Evolutionary conservation across 1,140 invertebrate species (phyloP).

Genomic region (Solen grandis): DNA sequence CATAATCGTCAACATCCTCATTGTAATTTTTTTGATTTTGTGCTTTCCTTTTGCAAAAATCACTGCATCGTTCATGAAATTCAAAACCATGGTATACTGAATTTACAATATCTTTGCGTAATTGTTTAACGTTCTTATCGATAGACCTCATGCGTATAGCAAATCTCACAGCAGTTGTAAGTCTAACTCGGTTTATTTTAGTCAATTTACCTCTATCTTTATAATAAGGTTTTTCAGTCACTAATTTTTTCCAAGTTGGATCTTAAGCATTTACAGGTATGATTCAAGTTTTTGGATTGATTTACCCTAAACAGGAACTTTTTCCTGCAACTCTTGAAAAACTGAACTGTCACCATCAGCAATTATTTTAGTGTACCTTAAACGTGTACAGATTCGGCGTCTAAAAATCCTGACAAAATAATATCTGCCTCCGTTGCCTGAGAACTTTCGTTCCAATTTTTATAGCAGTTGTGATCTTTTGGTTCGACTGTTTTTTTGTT

Average conservation of each 20-base stretch:
- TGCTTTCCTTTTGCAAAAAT: conserved; percentile 27
- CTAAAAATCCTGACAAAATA: too few species aligned
- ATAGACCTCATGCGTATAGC: conserved; percentile 29
- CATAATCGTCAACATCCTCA: not conserved
- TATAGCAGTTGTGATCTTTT: conserved; percentile 47
- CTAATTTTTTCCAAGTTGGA: conserved; percentile 64
- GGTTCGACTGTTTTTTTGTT: conserved; percentile 18
- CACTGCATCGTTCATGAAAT: conserved; percentile 13
- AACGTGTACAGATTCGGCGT: conserved; percentile 74
- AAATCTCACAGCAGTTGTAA: conserved; percentile 18
- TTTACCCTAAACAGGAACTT: conserved; percentile 72
- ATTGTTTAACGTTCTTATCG: not conserved
- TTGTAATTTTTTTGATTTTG: not conserved
- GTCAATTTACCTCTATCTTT: conserved; percentile 21
- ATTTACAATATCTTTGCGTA: conserved; percentile 23
- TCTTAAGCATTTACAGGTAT: conserved; percentile 76
- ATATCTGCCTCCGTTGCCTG: conserved; percentile 80
- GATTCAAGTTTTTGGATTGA: conserved; percentile 66
- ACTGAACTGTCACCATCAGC: too few species aligned
- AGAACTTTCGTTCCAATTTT: conserved; percentile 76
- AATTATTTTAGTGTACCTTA: conserved; percentile 79
- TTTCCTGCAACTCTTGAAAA: conserved; percentile 80
- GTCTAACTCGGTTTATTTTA: not conserved
- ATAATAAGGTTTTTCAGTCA: conserved; percentile 33
- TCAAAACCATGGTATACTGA: conserved; percentile 14